Conservation (phyloP, 2,113 vertebrate genomes). For the Silurus asotus region DNA sequence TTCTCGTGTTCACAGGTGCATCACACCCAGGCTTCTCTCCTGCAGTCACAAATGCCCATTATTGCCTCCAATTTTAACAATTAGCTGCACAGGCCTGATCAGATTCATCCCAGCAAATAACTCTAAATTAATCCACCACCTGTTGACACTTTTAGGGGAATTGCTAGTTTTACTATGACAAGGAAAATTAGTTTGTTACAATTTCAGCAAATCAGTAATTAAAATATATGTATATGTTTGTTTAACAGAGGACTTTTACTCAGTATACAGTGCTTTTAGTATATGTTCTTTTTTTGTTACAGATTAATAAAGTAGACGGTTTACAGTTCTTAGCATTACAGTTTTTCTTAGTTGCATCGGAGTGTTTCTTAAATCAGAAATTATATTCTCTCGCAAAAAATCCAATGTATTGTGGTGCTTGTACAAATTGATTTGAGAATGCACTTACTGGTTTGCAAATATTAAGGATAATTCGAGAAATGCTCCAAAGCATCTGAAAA, state of each 20-base stretch:
- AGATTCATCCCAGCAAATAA: slow-evolving; percentile 46
- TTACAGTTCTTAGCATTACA: slow-evolving; percentile 34
- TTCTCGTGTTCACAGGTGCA: slow-evolving; percentile 26
- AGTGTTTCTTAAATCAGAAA: no score
- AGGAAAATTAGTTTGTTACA: slow-evolving; percentile 5
- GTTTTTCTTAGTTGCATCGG: no score
- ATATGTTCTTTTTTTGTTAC: slow-evolving; percentile 40
- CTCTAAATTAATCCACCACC: slow-evolving; percentile 33
- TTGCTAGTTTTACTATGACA: slow-evolving; percentile 16
- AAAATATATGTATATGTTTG: not conserved
- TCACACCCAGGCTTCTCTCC: slow-evolving; percentile 11
- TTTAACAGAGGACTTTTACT: not conserved
- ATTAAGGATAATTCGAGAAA: no score
- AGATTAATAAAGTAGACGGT: slow-evolving; percentile 58
- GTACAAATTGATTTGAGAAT: no score
- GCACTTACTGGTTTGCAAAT: no score
- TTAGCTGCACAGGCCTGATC: slow-evolving; percentile 19
- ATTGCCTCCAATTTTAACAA: slow-evolving; percentile 29
- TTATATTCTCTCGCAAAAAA: no score
- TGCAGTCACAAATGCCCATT: slow-evolving; percentile 42
- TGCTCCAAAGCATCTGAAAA: no score
- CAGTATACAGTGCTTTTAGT: not conserved
- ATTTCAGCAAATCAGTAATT: slow-evolving; percentile 2
- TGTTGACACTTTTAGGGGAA: slow-evolving; percentile 36
- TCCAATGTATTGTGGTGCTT: no score